Evolutionary conservation across 2,888 invertebrate species (phyloP).

Genomic region (Atrina japonica): DNA sequence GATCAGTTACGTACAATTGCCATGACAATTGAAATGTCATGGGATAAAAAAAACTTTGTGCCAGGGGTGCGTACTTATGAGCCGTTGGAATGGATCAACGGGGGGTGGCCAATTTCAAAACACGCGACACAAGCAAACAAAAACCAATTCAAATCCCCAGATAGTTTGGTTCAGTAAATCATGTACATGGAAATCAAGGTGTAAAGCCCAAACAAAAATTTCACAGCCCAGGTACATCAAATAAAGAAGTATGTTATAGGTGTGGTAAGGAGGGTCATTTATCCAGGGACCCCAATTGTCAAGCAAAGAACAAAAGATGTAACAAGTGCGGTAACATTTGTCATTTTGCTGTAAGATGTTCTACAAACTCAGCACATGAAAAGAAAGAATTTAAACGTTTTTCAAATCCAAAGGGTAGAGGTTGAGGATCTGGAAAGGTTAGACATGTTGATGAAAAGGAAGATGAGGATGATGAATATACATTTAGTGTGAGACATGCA

Average conservation of each 20-base stretch:
- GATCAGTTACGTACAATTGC: conserved; percentile 2
- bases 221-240: background rate
- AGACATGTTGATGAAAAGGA: conserved; percentile 1
- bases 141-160: conserved; percentile 4
- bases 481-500: background rate
- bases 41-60: background rate
- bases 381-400: background rate
- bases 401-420: too few relatives aligned
- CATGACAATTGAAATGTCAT: background rate
- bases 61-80: background rate
- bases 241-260: background rate
- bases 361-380: background rate
- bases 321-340: background rate
- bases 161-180: conserved; percentile 17
- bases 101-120: background rate
- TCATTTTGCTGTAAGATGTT: background rate
- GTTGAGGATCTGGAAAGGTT: too few relatives aligned
- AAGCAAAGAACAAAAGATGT: conserved; percentile 6
- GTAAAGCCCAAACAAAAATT: background rate
- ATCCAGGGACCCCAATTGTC: conserved; percentile 6
- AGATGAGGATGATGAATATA: conserved; percentile 2
- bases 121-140: conserved; percentile 1
- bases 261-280: conserved; percentile 13
- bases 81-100: background rate
- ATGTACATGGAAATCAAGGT: background rate